Evolutionary conservation across 2,113 vertebrate species (phyloP).

Genomic region (Thamnaconus septentrionalis): DNA sequence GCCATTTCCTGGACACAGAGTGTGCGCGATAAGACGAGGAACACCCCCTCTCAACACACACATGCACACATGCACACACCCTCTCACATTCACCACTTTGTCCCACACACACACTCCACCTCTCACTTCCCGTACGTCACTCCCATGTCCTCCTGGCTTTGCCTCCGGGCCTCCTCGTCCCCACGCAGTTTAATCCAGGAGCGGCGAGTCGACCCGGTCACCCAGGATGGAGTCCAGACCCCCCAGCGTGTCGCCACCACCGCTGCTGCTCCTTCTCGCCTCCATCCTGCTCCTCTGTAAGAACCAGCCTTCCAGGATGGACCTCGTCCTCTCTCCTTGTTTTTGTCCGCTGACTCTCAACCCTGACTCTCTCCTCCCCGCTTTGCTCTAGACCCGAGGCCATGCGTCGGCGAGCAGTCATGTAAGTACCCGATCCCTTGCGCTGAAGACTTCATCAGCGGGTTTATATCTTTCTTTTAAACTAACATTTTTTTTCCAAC

Average conservation of each 20-base stretch:
- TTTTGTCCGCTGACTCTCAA: conserved; percentile 24
- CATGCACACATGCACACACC: conserved; percentile 22
- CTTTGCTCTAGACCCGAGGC: conserved; percentile 36
- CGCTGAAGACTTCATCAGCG: background rate
- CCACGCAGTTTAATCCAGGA: conserved; percentile 14
- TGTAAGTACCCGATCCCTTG: conserved; percentile 56
- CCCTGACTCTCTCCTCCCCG: background rate
- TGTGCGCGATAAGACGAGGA: conserved; percentile 42
- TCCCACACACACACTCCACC: conserved; percentile 26
- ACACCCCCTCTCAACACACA: conserved; percentile 3
- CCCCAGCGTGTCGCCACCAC: conserved; percentile 32
- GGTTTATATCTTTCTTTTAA: too few relatives aligned
- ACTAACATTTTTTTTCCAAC: too few relatives aligned
- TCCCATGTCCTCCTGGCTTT: conserved; percentile 22
- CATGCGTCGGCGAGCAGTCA: conserved; percentile 26
- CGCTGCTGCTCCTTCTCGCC: conserved; percentile 46
- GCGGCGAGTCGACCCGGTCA: conserved; percentile 12
- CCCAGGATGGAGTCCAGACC: conserved; percentile 56
- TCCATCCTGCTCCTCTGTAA: conserved; percentile 52
- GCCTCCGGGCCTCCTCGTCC: conserved; percentile 8
- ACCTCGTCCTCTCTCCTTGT: background rate
- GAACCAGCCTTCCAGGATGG: conserved; percentile 23
- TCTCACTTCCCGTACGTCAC: conserved; percentile 39
- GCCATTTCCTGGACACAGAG: conserved; percentile 45
- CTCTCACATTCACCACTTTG: conserved; percentile 37